Conservation (phyloP, 2,113 vertebrate species). For the Oncorhynchus gorbuscha region DNA sequence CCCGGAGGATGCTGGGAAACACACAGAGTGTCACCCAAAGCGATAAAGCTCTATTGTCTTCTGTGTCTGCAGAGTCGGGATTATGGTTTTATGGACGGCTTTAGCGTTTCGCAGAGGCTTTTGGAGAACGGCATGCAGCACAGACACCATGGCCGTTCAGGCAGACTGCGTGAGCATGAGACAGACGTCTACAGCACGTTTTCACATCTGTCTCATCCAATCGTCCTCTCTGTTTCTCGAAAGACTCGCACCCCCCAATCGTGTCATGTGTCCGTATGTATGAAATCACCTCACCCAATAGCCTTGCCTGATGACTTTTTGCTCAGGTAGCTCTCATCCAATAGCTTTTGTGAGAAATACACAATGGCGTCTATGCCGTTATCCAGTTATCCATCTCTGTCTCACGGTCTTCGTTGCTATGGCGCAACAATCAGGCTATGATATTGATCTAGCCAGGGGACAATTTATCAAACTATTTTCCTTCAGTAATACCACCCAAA, state of each 20-base stretch:
- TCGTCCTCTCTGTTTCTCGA: neutral
- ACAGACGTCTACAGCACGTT: slow-evolving; percentile 39
- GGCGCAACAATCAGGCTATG: neutral
- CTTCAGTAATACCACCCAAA: neutral
- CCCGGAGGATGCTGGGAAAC: slow-evolving; percentile 60
- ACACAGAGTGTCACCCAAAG: slow-evolving; percentile 62
- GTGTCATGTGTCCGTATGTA: too few species aligned
- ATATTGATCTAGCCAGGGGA: neutral
- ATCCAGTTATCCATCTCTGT: neutral
- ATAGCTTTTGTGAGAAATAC: neutral
- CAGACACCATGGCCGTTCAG: slow-evolving; percentile 44
- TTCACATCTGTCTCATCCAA: slow-evolving; percentile 39
- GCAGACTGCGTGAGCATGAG: slow-evolving; percentile 45
- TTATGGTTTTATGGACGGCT: slow-evolving; percentile 60
- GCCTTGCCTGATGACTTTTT: neutral
- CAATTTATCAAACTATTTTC: neutral
- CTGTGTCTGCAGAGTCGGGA: slow-evolving; percentile 55
- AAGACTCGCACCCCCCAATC: too few species aligned
- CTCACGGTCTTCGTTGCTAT: neutral
- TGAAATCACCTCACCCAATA: neutral
- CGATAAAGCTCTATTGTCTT: slow-evolving; percentile 61
- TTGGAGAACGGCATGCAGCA: slow-evolving; percentile 13
- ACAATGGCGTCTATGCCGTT: neutral
- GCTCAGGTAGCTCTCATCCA: neutral
- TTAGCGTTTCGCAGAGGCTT: slow-evolving; percentile 53